Base-by-base conservation (phyloP, 2,113 vertebrate species). In the Psittacula cyanocephala region DNA sequence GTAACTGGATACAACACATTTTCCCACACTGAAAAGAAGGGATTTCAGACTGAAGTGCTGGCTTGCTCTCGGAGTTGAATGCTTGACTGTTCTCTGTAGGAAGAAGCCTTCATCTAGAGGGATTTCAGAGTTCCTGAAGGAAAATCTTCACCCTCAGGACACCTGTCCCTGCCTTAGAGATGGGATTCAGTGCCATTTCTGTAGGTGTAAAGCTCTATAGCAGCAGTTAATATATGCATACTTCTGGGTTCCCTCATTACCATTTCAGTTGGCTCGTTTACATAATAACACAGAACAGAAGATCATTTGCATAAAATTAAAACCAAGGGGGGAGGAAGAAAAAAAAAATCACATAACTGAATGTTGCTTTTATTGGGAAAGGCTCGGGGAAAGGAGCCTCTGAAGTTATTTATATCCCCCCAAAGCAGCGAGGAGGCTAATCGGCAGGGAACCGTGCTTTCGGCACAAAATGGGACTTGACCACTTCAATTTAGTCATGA, bases 231-330 rank as follows among this genome's bases (percentile, higher is more conserved):
- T 95, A 2, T 84, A 97, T 97, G 96, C 96, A 96, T 96, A 22
- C 95, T 92, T 96, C 95, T 35, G 93, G 80, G 88, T 72, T 92
- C 89, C 94, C 82, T 97, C 76, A 78, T 96, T 96, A 95, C 90
- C 93, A 88, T 95, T 80, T 95, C 94, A 94, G 96, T 97, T 97
- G 87, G 78, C 89, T 97, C 96, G 68, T 89, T 97, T 97, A 93
- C 96, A 95, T 94, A 97, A 97, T 97, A 96, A 97, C 96, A 65
- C 96, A 88, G 72, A 82, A 93, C 19, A 59, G 91, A 86, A 84
- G 88, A 95, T 47, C 88, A 63, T 98, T 97, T 97, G 93, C 96
- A 96, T 95, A 95, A 95, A 97, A 96, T 95, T 96, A 81, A 88
- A 59, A 59, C 33, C 57, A 59, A 24, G 33, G 57, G 31, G 55